These are phyloP conservation scores for Balanococcus diminutus DNA, from an alignment of 2,888 invertebrate genomes.

Conservation along the genomic window DNA sequence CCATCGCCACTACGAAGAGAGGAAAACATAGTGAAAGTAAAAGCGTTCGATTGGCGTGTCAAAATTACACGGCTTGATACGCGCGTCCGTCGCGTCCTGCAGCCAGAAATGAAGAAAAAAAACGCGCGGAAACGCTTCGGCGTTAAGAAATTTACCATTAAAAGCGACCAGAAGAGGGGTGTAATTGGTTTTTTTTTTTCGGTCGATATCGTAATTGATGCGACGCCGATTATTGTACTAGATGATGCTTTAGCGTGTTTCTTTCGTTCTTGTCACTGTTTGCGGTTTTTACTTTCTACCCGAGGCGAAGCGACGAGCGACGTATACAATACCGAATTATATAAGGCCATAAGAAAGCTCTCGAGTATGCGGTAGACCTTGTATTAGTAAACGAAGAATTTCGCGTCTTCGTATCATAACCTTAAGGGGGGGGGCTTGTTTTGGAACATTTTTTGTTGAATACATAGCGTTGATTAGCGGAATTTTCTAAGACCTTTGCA, in stretches of 20 bases:
- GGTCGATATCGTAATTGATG: constrained; percentile 23
- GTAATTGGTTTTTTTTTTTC: constrained; percentile 13
- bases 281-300: constrained; percentile 21
- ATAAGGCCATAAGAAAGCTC: neutral
- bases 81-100: neutral
- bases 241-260: constrained; percentile 7
- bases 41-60: constrained; percentile 21
- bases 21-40: constrained; percentile 19
- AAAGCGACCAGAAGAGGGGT: neutral
- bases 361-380: constrained; percentile 3
- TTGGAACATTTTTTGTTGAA: too few species aligned
- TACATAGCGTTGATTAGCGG: too few species aligned
- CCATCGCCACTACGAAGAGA: neutral
- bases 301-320: neutral
- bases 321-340: neutral
- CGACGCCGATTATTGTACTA: constrained; percentile 33
- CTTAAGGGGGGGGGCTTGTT: too few species aligned
- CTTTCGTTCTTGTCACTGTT: constrained; percentile 6
- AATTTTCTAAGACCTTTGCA: too few species aligned
- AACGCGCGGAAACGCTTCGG: neutral
- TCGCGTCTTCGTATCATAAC: neutral
- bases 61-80: neutral
- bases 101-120: neutral
- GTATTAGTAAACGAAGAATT: neutral
- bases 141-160: constrained; percentile 2